These are phyloP conservation scores for Falco berigora DNA, from an alignment of 2,797 vertebrate genomes.

Conservation along the genomic window DNA sequence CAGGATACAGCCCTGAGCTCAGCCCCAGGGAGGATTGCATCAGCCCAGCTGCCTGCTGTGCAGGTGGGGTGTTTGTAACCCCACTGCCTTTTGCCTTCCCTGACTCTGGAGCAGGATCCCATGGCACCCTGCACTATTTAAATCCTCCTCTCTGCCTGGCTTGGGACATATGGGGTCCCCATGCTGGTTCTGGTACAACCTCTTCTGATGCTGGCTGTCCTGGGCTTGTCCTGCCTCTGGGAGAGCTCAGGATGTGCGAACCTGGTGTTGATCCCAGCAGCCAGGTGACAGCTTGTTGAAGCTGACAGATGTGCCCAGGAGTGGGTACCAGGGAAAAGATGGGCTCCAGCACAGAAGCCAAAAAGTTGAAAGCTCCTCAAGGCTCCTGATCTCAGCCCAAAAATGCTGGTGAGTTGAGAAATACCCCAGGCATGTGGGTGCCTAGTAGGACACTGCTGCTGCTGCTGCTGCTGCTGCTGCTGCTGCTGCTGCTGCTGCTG, in stretches of 20 bases:
- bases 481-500: not conserved
- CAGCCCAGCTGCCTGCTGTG: not conserved
- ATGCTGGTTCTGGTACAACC: not conserved
- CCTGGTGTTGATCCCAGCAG: not conserved
- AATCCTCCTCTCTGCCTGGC: not conserved
- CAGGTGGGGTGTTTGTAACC: not conserved
- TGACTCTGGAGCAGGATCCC: not conserved
- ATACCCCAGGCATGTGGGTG: not conserved
- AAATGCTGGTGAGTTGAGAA: not conserved
- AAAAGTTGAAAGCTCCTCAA: not conserved
- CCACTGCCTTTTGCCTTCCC: not conserved
- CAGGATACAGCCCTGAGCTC: not conserved
- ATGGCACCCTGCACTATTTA: not conserved
- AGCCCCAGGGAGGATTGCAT: not conserved
- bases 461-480: not conserved
- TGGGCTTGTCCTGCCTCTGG: not conserved
- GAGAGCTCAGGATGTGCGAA: not conserved
- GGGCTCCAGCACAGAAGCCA: not conserved
- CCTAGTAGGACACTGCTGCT: not conserved
- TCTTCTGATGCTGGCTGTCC: not conserved
- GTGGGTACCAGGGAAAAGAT: rapidly evolving
- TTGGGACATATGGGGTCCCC: not conserved
- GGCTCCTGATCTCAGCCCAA: not conserved
- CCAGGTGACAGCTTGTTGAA: not conserved
- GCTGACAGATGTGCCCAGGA: not conserved